A percentile compares a stretch with the other conserved stretches of the same genome.
These are phyloP conservation scores for Drosophila kambysellisi DNA, from an alignment of 2,888 invertebrate genomes.

Conservation along the genomic window DNA sequence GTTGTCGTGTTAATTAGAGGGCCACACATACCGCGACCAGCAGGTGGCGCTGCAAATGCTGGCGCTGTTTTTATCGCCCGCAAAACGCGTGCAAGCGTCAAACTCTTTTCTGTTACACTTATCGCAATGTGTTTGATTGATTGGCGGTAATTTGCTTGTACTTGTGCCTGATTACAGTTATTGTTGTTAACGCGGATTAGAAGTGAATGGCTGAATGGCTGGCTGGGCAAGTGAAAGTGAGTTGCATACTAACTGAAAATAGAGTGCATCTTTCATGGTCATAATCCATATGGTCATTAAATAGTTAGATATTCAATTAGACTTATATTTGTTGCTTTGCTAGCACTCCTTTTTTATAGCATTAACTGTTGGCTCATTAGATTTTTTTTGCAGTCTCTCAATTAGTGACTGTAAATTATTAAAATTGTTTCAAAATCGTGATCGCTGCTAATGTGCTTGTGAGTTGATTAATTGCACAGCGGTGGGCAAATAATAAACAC, in stretches of 20 bases:
- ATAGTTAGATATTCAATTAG: not conserved
- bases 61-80: slow-evolving; percentile 48
- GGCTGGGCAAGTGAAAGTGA: slow-evolving; percentile 45
- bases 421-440: slow-evolving; percentile 1
- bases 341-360: not conserved
- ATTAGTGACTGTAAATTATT: not conserved
- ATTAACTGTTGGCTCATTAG: not conserved
- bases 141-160: slow-evolving; percentile 56
- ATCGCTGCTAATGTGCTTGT: slow-evolving; percentile 26
- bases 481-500: slow-evolving; percentile 20
- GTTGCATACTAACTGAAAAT: slow-evolving; percentile 11
- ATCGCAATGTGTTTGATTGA: slow-evolving; percentile 43
- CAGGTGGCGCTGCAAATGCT: slow-evolving; percentile 64
- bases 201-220: slow-evolving; percentile 32
- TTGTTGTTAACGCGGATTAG: slow-evolving; percentile 44
- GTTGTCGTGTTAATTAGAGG: slow-evolving; percentile 68
- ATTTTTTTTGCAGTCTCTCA: not conserved
- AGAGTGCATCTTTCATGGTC: slow-evolving; percentile 14
- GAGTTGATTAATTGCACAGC: slow-evolving; percentile 73
- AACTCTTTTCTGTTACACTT: slow-evolving; percentile 9
- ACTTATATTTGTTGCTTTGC: not conserved
- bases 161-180: slow-evolving; percentile 63
- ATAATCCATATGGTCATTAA: not conserved
- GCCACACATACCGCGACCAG: slow-evolving; percentile 39
- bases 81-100: slow-evolving; percentile 43